Conservation (phyloP, 2,113 vertebrate genomes). For the Neolamprologus hecqui region DNA sequence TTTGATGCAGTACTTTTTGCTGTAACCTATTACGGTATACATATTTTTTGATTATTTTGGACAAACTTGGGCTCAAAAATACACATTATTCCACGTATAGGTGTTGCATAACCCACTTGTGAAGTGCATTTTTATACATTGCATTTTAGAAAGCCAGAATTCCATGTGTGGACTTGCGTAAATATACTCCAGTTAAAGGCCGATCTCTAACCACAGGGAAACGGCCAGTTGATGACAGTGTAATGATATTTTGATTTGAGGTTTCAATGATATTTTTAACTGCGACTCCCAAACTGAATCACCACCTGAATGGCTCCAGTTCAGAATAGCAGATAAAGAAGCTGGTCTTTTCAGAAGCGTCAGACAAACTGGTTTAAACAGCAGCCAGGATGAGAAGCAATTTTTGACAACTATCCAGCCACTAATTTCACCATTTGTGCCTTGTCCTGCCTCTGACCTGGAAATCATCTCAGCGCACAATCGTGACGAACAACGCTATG, state of each 20-base stretch:
- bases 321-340: background rate
- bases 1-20: background rate
- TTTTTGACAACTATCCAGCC: background rate
- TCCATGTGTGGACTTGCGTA: background rate
- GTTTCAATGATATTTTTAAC: background rate
- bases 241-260: background rate
- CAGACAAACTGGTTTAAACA: background rate
- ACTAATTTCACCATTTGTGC: background rate
- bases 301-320: background rate
- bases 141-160: background rate
- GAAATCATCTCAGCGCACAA: background rate
- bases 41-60: background rate
- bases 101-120: background rate
- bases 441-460: no score
- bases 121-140: background rate
- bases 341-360: background rate
- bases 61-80: background rate
- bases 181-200: background rate
- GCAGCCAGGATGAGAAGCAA: background rate
- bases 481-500: background rate
- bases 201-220: background rate
- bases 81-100: background rate
- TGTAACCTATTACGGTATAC: background rate
- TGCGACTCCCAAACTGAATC: background rate
- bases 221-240: background rate